Evolutionary conservation across 92 coral and sea anemone species (phyloP).

Genomic region (Parazoanthus atlanticus): DNA sequence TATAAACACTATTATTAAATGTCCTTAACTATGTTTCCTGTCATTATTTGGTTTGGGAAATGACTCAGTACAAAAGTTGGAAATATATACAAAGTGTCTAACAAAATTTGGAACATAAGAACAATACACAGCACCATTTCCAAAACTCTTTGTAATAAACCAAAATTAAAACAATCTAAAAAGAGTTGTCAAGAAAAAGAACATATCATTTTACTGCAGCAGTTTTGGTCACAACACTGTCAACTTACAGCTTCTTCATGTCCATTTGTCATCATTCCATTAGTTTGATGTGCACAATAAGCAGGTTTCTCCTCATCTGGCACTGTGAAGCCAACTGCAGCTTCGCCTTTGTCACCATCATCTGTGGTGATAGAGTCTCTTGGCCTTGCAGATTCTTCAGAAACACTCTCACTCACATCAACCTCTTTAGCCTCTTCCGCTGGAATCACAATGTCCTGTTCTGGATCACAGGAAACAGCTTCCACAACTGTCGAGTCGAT

Average conservation of each 20-base stretch:
- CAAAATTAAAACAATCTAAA: too few species aligned
- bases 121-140: not conserved
- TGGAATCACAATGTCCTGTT: not conserved
- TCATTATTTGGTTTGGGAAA: not conserved
- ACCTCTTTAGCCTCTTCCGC: not conserved
- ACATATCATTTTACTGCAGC: not conserved
- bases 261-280: constrained; percentile 11
- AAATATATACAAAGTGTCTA: too few species aligned
- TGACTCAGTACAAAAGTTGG: not conserved
- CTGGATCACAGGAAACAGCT: not conserved
- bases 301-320: constrained; percentile 26
- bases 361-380: not conserved
- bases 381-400: not conserved
- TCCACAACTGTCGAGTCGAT: not conserved
- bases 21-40: too few species aligned
- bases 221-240: too few species aligned
- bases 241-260: constrained; percentile 30
- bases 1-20: too few species aligned
- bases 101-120: not conserved
- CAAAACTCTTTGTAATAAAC: too few species aligned
- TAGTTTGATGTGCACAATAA: not conserved
- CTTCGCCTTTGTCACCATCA: not conserved
- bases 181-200: too few species aligned
- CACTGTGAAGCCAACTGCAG: not conserved
- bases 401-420: not conserved